Conservation (phyloP, 2,113 vertebrate species). For the Platichthys flesus region DNA sequence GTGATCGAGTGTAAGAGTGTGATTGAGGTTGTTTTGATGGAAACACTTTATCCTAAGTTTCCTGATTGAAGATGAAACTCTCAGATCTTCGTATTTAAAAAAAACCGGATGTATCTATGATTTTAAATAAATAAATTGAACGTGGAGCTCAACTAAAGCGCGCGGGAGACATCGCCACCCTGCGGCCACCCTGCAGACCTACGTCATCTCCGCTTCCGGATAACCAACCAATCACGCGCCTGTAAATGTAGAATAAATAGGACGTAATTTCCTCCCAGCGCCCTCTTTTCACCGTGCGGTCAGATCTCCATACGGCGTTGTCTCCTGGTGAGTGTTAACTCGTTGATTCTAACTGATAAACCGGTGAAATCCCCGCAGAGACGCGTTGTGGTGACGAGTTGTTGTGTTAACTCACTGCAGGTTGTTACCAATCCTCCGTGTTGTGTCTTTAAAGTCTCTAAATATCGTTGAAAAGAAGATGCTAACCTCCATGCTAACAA, state of each 20-base stretch:
- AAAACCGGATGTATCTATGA: no score
- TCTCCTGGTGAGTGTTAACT: constrained; percentile 81
- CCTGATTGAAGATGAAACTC: no score
- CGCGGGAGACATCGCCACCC: not conserved
- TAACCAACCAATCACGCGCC: constrained; percentile 65
- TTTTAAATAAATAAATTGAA: no score
- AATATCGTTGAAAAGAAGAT: fast-evolving
- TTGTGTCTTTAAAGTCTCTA: fast-evolving
- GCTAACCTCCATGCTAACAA: constrained; percentile 54
- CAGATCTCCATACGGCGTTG: constrained; percentile 90
- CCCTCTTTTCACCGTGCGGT: constrained; percentile 79
- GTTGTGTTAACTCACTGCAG: fast-evolving
- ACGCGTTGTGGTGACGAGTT: fast-evolving
- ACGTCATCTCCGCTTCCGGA: not conserved
- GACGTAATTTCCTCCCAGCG: fast-evolving
- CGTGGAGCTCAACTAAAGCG: no score
- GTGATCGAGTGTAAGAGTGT: no score
- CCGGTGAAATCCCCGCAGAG: fast-evolving
- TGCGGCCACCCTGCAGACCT: not conserved
- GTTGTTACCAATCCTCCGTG: fast-evolving
- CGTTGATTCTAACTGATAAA: not conserved
- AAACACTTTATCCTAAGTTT: no score
- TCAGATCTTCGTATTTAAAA: no score
- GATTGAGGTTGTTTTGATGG: no score
- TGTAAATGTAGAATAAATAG: constrained; percentile 49